A percentile compares a stretch with the other conserved stretches of the same genome.
Evolutionary conservation across 2,888 invertebrate species (phyloP).

Genomic region (Scaptodrosophila latifasciaeformis): DNA sequence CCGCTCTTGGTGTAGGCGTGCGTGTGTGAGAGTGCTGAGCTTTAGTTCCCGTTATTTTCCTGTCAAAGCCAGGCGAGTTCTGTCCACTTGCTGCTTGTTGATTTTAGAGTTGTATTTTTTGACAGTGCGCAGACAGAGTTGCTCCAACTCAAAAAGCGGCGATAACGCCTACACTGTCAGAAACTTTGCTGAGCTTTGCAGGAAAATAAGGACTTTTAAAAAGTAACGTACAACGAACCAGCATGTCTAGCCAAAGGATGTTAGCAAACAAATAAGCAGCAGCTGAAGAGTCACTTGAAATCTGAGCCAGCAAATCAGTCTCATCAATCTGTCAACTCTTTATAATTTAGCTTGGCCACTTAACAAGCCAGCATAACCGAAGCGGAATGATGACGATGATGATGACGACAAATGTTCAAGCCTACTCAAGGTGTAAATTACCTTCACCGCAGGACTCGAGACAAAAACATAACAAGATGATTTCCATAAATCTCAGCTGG

Average conservation of each 20-base stretch:
- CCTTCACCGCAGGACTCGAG: slow-evolving; percentile 52
- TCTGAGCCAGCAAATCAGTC: slow-evolving; percentile 40
- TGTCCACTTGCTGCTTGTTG: slow-evolving; percentile 43
- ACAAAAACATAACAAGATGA: not conserved
- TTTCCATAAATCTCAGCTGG: not conserved
- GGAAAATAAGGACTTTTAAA: not conserved
- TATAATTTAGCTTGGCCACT: slow-evolving; percentile 59
- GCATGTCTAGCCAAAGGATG: slow-evolving; percentile 27
- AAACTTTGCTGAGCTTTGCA: slow-evolving; percentile 25
- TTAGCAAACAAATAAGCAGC: slow-evolving; percentile 47
- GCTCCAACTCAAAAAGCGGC: not conserved
- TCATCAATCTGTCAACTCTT: slow-evolving; percentile 59
- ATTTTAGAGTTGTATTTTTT: not conserved
- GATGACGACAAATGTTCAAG: slow-evolving; percentile 30
- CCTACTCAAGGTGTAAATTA: slow-evolving; percentile 62
- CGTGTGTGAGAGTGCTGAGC: slow-evolving; percentile 12
- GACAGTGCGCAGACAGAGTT: slow-evolving; percentile 33
- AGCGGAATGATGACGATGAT: slow-evolving; percentile 8
- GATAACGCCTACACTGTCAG: not conserved
- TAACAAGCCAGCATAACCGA: slow-evolving; percentile 45
- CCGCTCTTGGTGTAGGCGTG: not conserved
- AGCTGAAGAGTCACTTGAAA: slow-evolving; percentile 19
- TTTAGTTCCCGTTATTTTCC: slow-evolving; percentile 61
- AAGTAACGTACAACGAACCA: not conserved
- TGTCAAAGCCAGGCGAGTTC: slow-evolving; percentile 11